Evolutionary conservation across 2,797 vertebrate species (phyloP), one percentile per base, ranked within the genome.

Genomic region (Lepilemur ruficaudatus): DNA sequence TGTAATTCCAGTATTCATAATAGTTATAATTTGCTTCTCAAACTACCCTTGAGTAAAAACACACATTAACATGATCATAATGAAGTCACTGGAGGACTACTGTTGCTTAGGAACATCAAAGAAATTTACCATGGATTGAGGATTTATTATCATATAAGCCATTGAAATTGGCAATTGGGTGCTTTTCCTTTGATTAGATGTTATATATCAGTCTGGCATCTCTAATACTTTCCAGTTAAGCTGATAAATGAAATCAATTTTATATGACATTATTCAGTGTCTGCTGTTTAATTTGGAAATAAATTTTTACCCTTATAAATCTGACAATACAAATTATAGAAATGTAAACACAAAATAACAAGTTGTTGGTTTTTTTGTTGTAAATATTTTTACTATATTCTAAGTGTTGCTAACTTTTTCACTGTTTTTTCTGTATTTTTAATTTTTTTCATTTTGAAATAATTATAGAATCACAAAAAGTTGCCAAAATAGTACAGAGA

Each of bases 101-200:
- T 85, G 97, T 97, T 98, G 94, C 97, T 93, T 84, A 95, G 91
- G 70, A 98, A 98, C 97, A 97, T 98, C 96, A 98, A 98, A 98
- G 95, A 97, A 94, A 55, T 98, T 93, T 91, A 73, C 70, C 93
- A 92, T 93, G 88, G 76, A 96, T 55, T 97, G 95, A 98, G 85
- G 85, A 98, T 98, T 98, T 98, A 98, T 98, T 97, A 95, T 97
- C 93, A 93, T 46, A 91, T 32, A 95, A 97, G 96, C 96, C 96
- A 96, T 5, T 95, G 89, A 98, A 97, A 98, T 97, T 93, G 96
- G 93, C 96, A 98, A 90, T n/a, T 86, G 93, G 30, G 95, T 93
- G 65, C 75, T 98, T 93, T 97, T 91, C 86, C 87, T 98, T 97
- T 98, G 96, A 98, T 97, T 97, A 98, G 89, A 95, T 35, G 17